Base-by-base conservation (phyloP, 2,888 invertebrate species). In the Sceliomorpha sp. region DNA sequence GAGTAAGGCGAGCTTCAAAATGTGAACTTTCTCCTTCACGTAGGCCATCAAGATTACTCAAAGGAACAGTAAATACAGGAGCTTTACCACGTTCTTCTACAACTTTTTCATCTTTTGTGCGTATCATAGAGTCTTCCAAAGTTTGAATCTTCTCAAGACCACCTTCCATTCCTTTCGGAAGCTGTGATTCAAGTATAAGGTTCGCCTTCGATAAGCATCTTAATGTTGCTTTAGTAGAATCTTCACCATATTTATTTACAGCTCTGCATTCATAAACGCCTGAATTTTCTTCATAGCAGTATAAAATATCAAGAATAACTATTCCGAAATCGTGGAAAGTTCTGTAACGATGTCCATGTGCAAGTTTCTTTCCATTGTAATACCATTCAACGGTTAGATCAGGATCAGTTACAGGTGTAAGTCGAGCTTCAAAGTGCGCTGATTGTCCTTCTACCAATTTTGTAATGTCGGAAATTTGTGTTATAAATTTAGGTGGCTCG, bases 251-350 rank as follows among this genome's bases (percentile, higher is more conserved):
- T 89, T 97, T 96, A 84, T 98, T 98, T 12, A 93, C 93, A 27
- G 98, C 98, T 80, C 96, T 92, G 85, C 98, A 98, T 89, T 98
- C 97, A 85, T 98, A 98, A 63, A 93, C 93, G 45, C 98, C 98
- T 36, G 96, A 96, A 87, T 98, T 98, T 89, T 98, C 97, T 89
- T 97, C 98, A 85, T 98, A 98, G 83, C 97, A 98, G 84, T 98
- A 98, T 27, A 97, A 89, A 78, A 98, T 98, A 83, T 98, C 98
- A 83, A 98, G 91, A 78, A 98, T 97, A 42, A 98, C 98, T 82
- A 97, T 96, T 67, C 98, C 98, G 88, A 98, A 98, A 85, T 98
- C 98, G 85, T 98, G 97, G 94, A 98, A 97, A 53, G 98, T 98
- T 78, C 98, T 93, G 89, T 98, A 99, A 74, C 99, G 93, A 88